Base-by-base conservation (phyloP, 2,888 invertebrate genomes). In the Acleris holmiana region DNA sequence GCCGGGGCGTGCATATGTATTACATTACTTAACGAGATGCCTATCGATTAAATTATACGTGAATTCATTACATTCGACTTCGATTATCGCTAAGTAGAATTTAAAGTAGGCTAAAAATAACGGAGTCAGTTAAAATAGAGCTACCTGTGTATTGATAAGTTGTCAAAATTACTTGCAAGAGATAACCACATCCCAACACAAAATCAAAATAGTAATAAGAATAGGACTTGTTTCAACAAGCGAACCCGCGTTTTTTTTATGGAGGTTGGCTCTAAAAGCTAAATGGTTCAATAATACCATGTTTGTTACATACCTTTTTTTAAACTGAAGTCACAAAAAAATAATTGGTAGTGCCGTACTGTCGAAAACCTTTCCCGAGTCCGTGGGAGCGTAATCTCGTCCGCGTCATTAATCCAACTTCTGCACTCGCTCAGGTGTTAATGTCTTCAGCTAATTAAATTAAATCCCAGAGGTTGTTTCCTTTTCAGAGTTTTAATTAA, bases 371-470 rank as follows among this genome's bases (percentile, higher is more conserved):
- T 41, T n/a, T n/a, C 7, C 41, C 66, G 68, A 59, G 66, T 59
- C 62, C 61, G 41, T 58, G 62, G 58, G 55, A 54, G 61, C 63
- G 57, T 73, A 71, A 76, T 74, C 76, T 69, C 63, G 55, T 57
- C 51, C 63, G 61, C 55, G 56, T 69, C 77, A 76, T 77, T 79
- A 75, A 74, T 77, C 58, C 67, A 71, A 73, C 59, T 63, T 51
- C 44, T 54, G 61, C 74, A 71, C 68, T 66, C 71, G 66, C 67
- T 66, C 71, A 73, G 72, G 67, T 67, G 67, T 50, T 67, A 77
- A 76, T 72, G 74, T 73, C 77, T 73, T 71, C 72, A 69, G 72
- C 76, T 78, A 77, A 80, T 78, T 71, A 73, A 76, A 79, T 76
- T 69, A 68, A 74, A 74, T 67, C 71, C 69, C 69, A 19, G 57